phyloP scores from a whole-genome alignment of 2,888 invertebrate genomes.

The Drosophila recens region DNA sequence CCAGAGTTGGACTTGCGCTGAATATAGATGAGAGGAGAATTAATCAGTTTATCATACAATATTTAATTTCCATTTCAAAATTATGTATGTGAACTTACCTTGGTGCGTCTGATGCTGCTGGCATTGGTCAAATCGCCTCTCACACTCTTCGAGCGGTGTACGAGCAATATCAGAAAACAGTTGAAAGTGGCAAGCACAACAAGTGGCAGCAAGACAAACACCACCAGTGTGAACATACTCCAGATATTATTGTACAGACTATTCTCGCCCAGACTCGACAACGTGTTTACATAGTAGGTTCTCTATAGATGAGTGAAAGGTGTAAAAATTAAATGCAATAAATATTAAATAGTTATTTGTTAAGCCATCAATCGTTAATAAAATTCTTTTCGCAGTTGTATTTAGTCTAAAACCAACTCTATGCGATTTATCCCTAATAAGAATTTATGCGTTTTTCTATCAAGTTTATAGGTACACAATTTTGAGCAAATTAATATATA shows the following conservation, averaged over 20 bases:
- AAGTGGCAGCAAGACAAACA: slow-evolving; percentile 89
- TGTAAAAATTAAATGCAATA: background rate
- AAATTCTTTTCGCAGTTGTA: too few relatives aligned
- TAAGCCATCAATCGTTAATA: too few relatives aligned
- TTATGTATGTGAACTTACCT: slow-evolving; percentile 59
- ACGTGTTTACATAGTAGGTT: slow-evolving; percentile 82
- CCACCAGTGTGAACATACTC: slow-evolving; percentile 88
- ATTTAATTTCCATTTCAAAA: background rate
- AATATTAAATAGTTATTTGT: background rate
- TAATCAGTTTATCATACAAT: background rate
- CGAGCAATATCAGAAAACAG: slow-evolving; percentile 89
- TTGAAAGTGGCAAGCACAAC: slow-evolving; percentile 90
- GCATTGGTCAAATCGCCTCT: slow-evolving; percentile 87
- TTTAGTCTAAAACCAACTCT: too few relatives aligned
- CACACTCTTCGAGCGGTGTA: slow-evolving; percentile 87
- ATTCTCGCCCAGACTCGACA: slow-evolving; percentile 86
- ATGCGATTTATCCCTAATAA: too few relatives aligned
- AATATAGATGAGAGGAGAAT: background rate
- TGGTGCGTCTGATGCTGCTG: slow-evolving; percentile 79
- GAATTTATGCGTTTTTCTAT: too few relatives aligned
- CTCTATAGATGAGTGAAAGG: slow-evolving; percentile 61
- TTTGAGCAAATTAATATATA: too few relatives aligned
- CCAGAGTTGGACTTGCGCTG: slow-evolving; percentile 83
- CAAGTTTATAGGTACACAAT: too few relatives aligned
- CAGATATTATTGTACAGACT: slow-evolving; percentile 87